Evolutionary conservation across 2,113 vertebrate genomes (phyloP), one percentile per base, ranked within the genome.

Genomic region (Hyla sarda): DNA sequence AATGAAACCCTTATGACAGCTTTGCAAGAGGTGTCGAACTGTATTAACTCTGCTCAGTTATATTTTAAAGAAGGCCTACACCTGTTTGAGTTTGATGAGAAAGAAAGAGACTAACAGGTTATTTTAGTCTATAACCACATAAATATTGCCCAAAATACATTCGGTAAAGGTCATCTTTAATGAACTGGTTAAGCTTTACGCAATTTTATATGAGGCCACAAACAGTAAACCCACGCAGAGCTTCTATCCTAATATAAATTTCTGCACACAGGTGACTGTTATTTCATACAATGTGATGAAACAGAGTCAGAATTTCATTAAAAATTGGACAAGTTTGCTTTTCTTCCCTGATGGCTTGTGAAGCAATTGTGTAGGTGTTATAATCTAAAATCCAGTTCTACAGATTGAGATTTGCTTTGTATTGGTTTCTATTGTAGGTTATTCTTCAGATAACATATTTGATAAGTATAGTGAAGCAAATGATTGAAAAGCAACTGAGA

Each of bases 61-160:
- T 95, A 96, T 87, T 92, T 98, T 87, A 94, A 94, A 91, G 95
- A 95, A 83, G 97, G 97, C 88, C 91, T 97, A 58, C 93, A 96
- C 87, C 90, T 99, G 88, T 99, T 99, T 87, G 95, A 97, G 89
- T 94, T 93, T 89, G 88, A 94, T 89, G 93, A 92, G 50, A 89
- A 85, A 88, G 90, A 89, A 89, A 92, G 90, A 84, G 93, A 91
- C 86, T 96, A 92, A 97, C 69, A 74, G 23, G 25, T 71, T 41
- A 72, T 37, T 10, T 60, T 7, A 45, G 13, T 62, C 45, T 41
- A 21, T 76, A 30, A 21, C 50, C 65, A 84, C 54, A 17, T 75
- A 34, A 45, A 84, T 60, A 84, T 74, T 60, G 37, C 30, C 16
- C 16, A 3, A 30, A 37, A 65, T 58, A 30, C 41, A 30, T 69